phyloP scores from a whole-genome alignment of 2,797 vertebrate species.

The Erithacus rubecula region DNA sequence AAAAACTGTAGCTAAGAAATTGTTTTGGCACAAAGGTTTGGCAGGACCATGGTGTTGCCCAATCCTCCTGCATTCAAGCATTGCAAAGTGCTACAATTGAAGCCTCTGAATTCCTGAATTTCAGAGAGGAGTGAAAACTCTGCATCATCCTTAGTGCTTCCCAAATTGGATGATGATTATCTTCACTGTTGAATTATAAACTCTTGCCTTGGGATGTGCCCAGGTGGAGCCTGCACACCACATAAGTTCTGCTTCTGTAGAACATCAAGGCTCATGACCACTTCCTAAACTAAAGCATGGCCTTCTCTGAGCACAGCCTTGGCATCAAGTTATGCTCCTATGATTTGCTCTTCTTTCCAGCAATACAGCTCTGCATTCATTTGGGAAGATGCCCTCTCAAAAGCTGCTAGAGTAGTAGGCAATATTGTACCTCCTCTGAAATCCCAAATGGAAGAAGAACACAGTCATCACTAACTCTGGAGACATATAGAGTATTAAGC shows the following conservation, averaged over 20 bases:
- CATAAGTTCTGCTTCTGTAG: not conserved
- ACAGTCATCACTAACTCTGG: not conserved
- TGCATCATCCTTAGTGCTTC: not conserved
- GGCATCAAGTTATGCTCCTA: not conserved
- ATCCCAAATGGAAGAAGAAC: not conserved
- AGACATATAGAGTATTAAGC: not conserved
- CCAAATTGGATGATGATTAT: not conserved
- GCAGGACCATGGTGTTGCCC: fast-evolving
- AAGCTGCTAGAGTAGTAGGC: not conserved
- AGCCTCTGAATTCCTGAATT: not conserved
- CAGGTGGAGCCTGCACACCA: not conserved
- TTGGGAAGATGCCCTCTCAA: not conserved
- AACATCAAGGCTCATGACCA: not conserved
- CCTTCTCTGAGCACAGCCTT: not conserved
- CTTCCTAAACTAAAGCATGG: not conserved
- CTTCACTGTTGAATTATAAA: not conserved
- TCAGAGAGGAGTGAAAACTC: not conserved
- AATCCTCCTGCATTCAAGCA: not conserved
- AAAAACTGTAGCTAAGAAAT: not conserved
- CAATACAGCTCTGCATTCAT: not conserved
- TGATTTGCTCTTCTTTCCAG: not conserved
- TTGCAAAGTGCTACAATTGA: not conserved
- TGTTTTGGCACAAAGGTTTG: not conserved
- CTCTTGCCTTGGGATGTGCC: not conserved
- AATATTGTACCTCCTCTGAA: not conserved